phyloP scores from a whole-genome alignment of 2,888 invertebrate species.

The Lepas anatifera region DNA sequence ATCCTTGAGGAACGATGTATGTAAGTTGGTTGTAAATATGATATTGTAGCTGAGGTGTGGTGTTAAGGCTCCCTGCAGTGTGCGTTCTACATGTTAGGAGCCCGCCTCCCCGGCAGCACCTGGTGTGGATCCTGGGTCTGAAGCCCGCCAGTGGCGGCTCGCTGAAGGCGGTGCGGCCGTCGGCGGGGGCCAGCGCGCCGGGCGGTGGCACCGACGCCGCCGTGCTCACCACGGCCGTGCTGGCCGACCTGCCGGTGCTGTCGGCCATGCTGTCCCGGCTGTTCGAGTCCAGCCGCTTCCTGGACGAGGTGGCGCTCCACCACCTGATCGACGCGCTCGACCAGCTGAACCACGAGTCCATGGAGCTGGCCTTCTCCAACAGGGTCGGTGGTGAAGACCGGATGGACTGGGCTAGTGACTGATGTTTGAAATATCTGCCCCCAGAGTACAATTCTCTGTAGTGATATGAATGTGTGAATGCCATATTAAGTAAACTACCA shows the following conservation, averaged over 20 bases:
- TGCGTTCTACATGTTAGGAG: no score
- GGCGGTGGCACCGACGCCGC: conserved; percentile 52
- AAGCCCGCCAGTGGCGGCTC: conserved; percentile 92
- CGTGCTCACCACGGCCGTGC: conserved; percentile 87
- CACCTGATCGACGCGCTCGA: conserved; percentile 93
- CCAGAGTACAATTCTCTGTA: no score
- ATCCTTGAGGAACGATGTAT: no score
- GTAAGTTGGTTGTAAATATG: no score
- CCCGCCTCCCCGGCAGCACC: conserved; percentile 35
- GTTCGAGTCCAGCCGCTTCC: conserved; percentile 85
- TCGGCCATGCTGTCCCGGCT: conserved; percentile 82
- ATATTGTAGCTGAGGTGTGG: no score
- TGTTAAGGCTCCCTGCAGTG: no score
- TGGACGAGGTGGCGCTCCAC: conserved; percentile 88
- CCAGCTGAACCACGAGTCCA: conserved; percentile 89
- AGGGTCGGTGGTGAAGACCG: no score
- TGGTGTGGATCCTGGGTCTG: conserved; percentile 86
- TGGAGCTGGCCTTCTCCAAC: conserved; percentile 63
- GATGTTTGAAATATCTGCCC: no score
- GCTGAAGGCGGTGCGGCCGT: conserved; percentile 55
- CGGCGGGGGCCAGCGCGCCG: conserved; percentile 16
- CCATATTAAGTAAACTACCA: no score
- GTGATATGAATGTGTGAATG: no score
- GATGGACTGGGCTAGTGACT: no score
- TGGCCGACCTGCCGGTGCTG: conserved; percentile 84